These are phyloP conservation scores for Hermaeophaga mercurialis DNA, from an alignment of 2,888 invertebrate species.

Conservation along the genomic window DNA sequence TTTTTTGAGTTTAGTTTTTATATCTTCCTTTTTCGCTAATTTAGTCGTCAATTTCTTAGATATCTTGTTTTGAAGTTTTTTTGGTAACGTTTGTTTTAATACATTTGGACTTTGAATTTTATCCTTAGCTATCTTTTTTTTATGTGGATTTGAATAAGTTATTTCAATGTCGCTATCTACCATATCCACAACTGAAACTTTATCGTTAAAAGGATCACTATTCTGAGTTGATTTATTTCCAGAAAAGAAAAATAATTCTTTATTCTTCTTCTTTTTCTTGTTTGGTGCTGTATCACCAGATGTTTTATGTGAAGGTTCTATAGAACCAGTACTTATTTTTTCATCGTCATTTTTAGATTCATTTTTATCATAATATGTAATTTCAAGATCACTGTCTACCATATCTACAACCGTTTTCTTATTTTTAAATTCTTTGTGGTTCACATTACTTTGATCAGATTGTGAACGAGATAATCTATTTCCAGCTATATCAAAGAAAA, in stretches of 20 bases:
- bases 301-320: too few species aligned
- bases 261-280: too few species aligned
- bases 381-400: constrained; percentile 11
- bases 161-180: constrained; percentile 13
- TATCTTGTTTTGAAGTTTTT: too few species aligned
- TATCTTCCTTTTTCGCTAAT: too few species aligned
- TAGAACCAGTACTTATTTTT: too few species aligned
- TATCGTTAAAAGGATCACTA: background rate
- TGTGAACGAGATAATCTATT: too few species aligned
- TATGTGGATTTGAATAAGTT: background rate
- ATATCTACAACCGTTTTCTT: constrained; percentile 4
- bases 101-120: too few species aligned
- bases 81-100: too few species aligned
- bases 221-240: background rate
- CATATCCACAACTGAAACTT: constrained; percentile 3
- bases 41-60: too few species aligned
- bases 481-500: too few species aligned
- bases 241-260: background rate
- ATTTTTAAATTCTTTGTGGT: background rate
- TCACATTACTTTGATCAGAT: background rate
- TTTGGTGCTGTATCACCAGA: too few species aligned
- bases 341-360: background rate
- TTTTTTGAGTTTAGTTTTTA: too few species aligned
- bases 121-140: background rate
- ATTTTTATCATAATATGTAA: background rate